A percentile compares a stretch with the other conserved stretches of the same genome.
Evolutionary conservation across 1,140 invertebrate genomes (phyloP).

Genomic region (Amphibalanus amphitrite): DNA sequence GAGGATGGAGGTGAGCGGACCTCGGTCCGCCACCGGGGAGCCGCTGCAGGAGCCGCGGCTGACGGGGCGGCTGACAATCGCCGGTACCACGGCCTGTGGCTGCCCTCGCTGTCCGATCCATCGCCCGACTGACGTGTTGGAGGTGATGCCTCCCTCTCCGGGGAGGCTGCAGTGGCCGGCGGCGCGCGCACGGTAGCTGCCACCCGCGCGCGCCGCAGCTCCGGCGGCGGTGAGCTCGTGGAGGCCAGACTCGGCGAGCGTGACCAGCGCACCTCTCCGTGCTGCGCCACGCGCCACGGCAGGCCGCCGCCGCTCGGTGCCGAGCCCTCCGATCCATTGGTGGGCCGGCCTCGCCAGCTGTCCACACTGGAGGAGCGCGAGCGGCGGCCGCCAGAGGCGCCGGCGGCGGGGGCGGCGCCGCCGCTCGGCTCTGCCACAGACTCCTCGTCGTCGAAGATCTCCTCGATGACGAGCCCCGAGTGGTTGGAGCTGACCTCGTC

Average conservation of each 20-base stretch:
- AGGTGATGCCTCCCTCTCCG: neutral
- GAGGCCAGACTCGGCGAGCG: neutral
- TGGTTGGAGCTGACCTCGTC: neutral
- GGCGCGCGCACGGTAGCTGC: too few species aligned
- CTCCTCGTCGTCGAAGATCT: neutral
- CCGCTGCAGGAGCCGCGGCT: too few species aligned
- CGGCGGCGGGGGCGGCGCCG: too few species aligned
- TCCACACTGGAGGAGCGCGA: neutral
- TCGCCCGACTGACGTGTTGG: too few species aligned
- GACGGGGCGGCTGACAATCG: neutral
- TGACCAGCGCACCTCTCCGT: neutral
- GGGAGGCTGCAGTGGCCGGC: too few species aligned
- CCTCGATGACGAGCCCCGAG: neutral
- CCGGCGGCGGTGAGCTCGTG: neutral
- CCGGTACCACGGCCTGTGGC: neutral
- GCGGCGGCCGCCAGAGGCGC: too few species aligned
- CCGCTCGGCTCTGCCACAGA: too few species aligned
- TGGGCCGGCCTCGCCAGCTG: neutral
- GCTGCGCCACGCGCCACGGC: neutral
- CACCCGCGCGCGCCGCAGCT: neutral
- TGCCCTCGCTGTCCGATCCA: neutral
- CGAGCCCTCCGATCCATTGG: neutral
- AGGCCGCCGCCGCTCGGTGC: too few species aligned
- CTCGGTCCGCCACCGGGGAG: neutral
- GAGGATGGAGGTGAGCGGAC: neutral